phyloP scores from a whole-genome alignment of 2,113 vertebrate genomes.

The Rhizomys pruinosus region DNA sequence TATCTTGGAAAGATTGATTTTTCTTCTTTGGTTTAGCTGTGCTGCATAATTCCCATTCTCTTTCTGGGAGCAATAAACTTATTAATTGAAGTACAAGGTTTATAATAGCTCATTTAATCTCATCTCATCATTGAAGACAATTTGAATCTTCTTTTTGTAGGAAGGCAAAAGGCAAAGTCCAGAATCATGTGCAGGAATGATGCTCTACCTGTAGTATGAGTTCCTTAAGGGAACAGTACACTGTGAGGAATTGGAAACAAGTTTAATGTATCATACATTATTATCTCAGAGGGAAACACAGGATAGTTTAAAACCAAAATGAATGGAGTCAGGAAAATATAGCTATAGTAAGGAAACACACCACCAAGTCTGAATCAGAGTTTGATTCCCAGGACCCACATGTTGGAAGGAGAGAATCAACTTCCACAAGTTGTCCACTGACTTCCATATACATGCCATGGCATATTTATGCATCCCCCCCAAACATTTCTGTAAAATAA shows the following conservation, averaged over 20 bases:
- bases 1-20: not conserved
- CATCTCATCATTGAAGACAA: not conserved
- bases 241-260: not conserved
- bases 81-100: not conserved
- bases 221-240: not conserved
- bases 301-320: not conserved
- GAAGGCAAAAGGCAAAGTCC: not conserved
- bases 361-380: not conserved
- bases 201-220: not conserved
- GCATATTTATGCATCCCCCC: not conserved
- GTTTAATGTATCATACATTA: not conserved
- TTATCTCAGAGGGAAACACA: not conserved
- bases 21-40: not conserved
- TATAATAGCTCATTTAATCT: not conserved
- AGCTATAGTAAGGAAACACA: not conserved
- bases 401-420: not conserved
- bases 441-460: not conserved
- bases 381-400: not conserved
- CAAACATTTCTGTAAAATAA: too few species aligned
- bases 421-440: not conserved
- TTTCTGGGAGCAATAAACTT: not conserved
- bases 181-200: not conserved
- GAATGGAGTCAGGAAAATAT: not conserved
- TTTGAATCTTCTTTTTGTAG: not conserved
- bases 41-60: not conserved